These are phyloP conservation scores for Eupithecia abbreviata DNA, from an alignment of 2,888 invertebrate genomes.

Conservation along the genomic window DNA sequence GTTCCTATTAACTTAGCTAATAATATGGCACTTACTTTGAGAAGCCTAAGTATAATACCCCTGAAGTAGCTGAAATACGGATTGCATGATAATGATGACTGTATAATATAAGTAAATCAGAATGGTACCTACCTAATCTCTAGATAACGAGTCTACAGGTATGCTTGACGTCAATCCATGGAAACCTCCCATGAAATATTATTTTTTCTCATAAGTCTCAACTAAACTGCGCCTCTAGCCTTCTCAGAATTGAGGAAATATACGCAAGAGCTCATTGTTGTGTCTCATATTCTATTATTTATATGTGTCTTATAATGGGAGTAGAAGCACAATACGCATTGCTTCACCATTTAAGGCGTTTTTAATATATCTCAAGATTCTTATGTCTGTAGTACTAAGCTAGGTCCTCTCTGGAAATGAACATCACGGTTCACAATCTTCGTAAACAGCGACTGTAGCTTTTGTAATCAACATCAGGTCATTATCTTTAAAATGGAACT, in stretches of 20 bases:
- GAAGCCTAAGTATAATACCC: neutral
- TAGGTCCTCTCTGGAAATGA: neutral
- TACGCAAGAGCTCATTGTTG: constrained; percentile 34
- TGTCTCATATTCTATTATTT: constrained; percentile 34
- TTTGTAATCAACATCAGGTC: constrained; percentile 18
- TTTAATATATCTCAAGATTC: constrained; percentile 25
- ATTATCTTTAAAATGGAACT: constrained; percentile 20
- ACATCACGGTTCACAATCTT: neutral
- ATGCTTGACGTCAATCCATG: constrained; percentile 35
- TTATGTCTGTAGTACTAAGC: constrained; percentile 21
- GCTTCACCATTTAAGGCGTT: constrained; percentile 29
- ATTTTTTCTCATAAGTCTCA: constrained; percentile 37
- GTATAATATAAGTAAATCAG: neutral
- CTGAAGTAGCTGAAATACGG: neutral
- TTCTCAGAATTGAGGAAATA: constrained; percentile 42
- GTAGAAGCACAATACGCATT: constrained; percentile 31
- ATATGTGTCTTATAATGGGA: constrained; percentile 34
- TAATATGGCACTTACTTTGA: neutral
- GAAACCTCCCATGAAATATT: constrained; percentile 33
- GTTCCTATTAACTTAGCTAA: neutral
- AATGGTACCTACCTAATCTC: neutral
- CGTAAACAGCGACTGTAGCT: constrained; percentile 13
- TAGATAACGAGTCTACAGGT: neutral
- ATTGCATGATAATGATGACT: neutral
- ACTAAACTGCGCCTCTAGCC: constrained; percentile 15